Evolutionary conservation across 2,888 invertebrate genomes (phyloP), one percentile per base, ranked within the genome.

Genomic region (Heliconius aoede): DNA sequence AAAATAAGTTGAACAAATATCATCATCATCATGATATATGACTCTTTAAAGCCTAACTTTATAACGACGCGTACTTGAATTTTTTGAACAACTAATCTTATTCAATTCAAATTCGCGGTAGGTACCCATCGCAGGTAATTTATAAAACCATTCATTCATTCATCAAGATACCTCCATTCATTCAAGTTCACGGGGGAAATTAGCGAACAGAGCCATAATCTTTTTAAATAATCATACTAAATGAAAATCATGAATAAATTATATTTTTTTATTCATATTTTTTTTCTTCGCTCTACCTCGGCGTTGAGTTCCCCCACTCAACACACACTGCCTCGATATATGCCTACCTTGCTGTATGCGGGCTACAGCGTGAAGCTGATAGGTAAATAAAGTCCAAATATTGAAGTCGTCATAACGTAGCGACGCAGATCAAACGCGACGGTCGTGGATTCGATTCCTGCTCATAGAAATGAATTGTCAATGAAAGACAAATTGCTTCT

Each of bases 131-230:
- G 13, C 51, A 69, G 30, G 24, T 32, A 51, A n/a, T 69, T 69
- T 55, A 55, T 18, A 69, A 55, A 69, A 55, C 55, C 69, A 30
- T 32, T 8, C 18, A 0, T 4, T 32, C 55, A 69, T 69, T 69
- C 69, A 69, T 55, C n/a, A 13, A 24, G 36, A 30, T n/a, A n/a
- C n/a, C n/a, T n/a, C n/a, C n/a, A n/a, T n/a, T n/a, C n/a, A n/a
- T n/a, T n/a, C n/a, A n/a, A 55, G 51, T 55, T 28, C 69, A 15
- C 30, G 55, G 9, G 69, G 69, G 69, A 69, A 69, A 69, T 55
- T 69, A 69, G 69, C 32, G 32, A 69, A 69, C 30, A 55, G 55
- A 55, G 30, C 30, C n/a, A 69, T 40, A 68, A 51, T n/a, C 55
- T 55, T 55, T n/a, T 69, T 69, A 55, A 55, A 69, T 55, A 18